These are phyloP conservation scores for Metalampra italica DNA, from an alignment of 2,888 invertebrate genomes.

Conservation along the genomic window DNA sequence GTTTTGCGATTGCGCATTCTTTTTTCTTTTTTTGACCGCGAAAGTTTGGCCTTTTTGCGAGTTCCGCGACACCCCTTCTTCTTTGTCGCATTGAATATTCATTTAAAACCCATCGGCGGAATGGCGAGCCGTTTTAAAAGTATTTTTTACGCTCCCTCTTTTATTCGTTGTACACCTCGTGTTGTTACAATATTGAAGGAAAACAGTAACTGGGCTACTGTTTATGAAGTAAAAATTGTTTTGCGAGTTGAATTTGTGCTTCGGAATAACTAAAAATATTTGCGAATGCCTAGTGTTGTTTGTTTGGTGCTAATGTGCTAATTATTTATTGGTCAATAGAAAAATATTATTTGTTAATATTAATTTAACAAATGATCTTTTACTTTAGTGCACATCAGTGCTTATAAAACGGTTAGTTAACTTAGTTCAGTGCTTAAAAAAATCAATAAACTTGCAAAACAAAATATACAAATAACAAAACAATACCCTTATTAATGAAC, in stretches of 20 bases:
- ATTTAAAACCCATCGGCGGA: constrained; percentile 68
- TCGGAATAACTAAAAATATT: too few relatives aligned
- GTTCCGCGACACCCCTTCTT: constrained; percentile 53
- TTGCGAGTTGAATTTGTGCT: constrained; percentile 2
- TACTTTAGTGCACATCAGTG: too few relatives aligned
- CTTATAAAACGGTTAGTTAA: too few relatives aligned
- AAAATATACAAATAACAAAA: too few relatives aligned
- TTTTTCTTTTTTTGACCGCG: constrained; percentile 50
- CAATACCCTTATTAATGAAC: too few relatives aligned
- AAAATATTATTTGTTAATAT: too few relatives aligned
- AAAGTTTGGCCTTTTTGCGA: constrained; percentile 54
- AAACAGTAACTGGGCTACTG: constrained; percentile 29
- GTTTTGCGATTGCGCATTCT: constrained; percentile 57
- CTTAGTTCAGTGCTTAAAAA: too few relatives aligned
- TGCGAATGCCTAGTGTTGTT: too few relatives aligned
- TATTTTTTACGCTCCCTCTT: constrained; percentile 58
- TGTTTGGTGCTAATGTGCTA: too few relatives aligned
- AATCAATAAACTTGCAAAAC: too few relatives aligned
- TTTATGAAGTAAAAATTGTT: constrained; percentile 30
- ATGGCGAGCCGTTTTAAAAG: constrained; percentile 63
- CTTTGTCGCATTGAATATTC: constrained; percentile 70
- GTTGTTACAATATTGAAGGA: constrained; percentile 51
- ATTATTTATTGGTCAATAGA: too few relatives aligned
- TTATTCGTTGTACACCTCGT: constrained; percentile 44
- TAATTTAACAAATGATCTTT: too few relatives aligned